phyloP scores from a whole-genome alignment of 2,797 vertebrate genomes.

The Amblyraja radiata region DNA sequence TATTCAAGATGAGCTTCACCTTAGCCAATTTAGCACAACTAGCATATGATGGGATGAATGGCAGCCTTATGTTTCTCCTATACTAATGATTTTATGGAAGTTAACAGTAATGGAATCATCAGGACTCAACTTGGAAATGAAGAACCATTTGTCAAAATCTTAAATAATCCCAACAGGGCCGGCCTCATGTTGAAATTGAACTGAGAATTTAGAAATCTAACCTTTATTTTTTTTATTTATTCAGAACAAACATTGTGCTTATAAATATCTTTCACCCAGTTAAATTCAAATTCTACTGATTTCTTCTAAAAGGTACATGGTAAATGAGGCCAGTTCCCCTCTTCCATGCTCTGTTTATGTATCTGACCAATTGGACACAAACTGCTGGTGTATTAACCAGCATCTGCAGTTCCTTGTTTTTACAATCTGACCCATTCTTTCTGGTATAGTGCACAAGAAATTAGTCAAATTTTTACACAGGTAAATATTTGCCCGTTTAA shows the following conservation, averaged over 20 bases:
- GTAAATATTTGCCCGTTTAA: background rate
- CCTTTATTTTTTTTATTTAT: background rate
- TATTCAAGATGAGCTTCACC: background rate
- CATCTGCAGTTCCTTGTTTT: no score
- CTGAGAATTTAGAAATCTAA: background rate
- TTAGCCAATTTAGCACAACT: background rate
- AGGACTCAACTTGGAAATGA: background rate
- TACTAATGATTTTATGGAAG: background rate
- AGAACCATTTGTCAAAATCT: background rate
- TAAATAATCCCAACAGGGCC: background rate
- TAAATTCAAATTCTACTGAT: background rate
- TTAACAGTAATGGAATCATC: background rate
- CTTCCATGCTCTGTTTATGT: background rate
- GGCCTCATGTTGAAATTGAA: background rate
- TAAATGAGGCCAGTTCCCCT: background rate
- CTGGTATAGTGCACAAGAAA: background rate
- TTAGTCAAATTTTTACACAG: background rate
- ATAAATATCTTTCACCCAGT: background rate
- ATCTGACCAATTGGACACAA: background rate
- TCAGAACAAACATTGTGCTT: conserved; percentile 20
- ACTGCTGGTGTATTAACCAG: no score
- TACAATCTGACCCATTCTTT: background rate
- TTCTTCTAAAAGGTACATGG: background rate
- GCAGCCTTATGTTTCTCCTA: background rate
- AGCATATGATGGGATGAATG: background rate